A percentile compares a stretch with the other conserved stretches of the same genome.
Conservation (phyloP, 2,888 invertebrate genomes). For the Cantharis flavilabris region DNA sequence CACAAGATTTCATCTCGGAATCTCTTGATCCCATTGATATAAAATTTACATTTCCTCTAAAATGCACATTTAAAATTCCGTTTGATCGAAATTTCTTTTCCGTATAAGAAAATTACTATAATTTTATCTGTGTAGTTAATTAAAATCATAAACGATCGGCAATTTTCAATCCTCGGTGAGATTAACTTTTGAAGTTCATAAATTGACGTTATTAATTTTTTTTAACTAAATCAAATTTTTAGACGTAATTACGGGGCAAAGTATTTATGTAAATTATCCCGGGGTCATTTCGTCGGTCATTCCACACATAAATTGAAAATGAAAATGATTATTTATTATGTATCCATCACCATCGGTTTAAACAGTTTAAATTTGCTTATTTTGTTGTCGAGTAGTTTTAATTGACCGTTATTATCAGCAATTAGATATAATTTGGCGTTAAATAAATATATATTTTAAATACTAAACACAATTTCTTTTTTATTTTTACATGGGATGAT, state of each 20-base stretch:
- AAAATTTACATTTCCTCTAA: neutral
- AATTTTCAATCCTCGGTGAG: neutral
- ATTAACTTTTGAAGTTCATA: neutral
- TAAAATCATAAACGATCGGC: neutral
- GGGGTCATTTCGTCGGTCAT: neutral
- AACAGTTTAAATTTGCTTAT: neutral
- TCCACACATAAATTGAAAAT: neutral
- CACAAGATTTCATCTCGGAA: neutral
- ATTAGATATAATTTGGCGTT: neutral
- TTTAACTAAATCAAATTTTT: neutral
- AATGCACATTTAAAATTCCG: neutral
- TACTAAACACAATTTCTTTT: neutral
- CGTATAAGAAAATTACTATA: neutral
- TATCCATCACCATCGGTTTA: neutral
- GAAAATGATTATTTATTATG: neutral
- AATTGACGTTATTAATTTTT: neutral
- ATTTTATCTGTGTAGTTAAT: neutral
- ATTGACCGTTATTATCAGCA: neutral
- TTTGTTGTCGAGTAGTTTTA: neutral
- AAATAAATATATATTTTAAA: neutral
- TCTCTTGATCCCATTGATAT: neutral
- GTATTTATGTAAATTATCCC: neutral
- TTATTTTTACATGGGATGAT: neutral
- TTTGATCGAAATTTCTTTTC: neutral
- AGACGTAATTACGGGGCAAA: neutral